phyloP scores from a whole-genome alignment of 2,888 invertebrate genomes.

The Agrochola lychnidis region DNA sequence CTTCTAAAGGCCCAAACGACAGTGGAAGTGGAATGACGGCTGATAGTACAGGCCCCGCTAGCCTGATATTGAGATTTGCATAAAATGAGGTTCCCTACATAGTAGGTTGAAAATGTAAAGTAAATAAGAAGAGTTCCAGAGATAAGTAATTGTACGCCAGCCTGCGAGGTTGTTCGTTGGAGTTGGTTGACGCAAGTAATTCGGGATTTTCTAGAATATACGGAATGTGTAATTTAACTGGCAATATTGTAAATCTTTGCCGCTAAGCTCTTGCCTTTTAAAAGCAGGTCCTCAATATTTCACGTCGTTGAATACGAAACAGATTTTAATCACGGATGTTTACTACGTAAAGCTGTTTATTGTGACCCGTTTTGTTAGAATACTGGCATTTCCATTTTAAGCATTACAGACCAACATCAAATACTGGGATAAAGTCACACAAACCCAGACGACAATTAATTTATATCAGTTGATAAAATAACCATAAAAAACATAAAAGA shows the following conservation, averaged over 20 bases:
- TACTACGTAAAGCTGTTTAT: conserved; percentile 10
- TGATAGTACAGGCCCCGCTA: conserved; percentile 63
- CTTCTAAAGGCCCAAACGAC: conserved; percentile 75
- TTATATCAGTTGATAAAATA: conserved; percentile 23
- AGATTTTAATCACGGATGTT: conserved; percentile 49
- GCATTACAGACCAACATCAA: neutral
- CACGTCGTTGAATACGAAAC: conserved; percentile 27
- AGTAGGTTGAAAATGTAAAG: conserved; percentile 66
- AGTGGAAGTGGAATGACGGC: conserved; percentile 69
- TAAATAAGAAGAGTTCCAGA: conserved; percentile 62
- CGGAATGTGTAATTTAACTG: conserved; percentile 43
- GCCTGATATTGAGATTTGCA: conserved; percentile 80
- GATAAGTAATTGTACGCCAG: conserved; percentile 62
- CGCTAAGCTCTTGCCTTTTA: conserved; percentile 50
- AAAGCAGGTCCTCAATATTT: conserved; percentile 36
- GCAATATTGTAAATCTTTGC: conserved; percentile 38
- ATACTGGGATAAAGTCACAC: neutral
- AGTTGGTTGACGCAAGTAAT: conserved; percentile 35
- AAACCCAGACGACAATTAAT: neutral
- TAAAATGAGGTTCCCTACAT: conserved; percentile 78
- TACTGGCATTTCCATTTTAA: neutral
- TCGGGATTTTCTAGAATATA: conserved; percentile 41
- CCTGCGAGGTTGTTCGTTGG: conserved; percentile 33
- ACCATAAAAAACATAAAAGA: conserved; percentile 22
- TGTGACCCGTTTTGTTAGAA: conserved; percentile 12